Percentiles rank a stretch among this genome's conserved stretches.
Conservation (phyloP, 2,797 vertebrate species). For the Echeneis naucrates region DNA sequence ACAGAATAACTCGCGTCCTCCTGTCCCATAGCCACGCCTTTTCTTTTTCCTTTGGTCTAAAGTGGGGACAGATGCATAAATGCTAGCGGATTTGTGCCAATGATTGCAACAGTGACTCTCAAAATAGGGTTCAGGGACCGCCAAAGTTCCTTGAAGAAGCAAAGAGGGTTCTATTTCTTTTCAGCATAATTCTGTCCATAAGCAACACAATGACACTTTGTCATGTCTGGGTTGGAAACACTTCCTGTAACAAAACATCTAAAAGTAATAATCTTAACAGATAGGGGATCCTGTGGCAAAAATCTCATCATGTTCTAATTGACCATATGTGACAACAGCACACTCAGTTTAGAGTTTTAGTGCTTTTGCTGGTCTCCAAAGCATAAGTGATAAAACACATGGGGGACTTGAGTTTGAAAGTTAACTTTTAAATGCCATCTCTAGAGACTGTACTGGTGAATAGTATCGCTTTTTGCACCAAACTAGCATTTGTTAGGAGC, state of each 20-base stretch:
- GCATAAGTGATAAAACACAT: neutral
- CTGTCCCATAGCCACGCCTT: constrained; percentile 63
- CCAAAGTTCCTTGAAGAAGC: neutral
- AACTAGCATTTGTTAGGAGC: neutral
- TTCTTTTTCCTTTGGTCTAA: constrained; percentile 10
- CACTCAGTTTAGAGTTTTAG: neutral
- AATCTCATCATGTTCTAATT: too few relatives aligned
- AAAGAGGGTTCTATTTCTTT: too few relatives aligned
- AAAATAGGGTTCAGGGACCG: neutral
- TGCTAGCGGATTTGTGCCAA: constrained; percentile 17
- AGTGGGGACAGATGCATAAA: constrained; percentile 17
- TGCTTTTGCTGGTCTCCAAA: neutral
- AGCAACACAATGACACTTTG: too few relatives aligned
- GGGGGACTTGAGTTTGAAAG: neutral
- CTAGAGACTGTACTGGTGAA: neutral
- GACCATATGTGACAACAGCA: neutral
- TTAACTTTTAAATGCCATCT: neutral
- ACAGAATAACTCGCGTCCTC: constrained; percentile 53
- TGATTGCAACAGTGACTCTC: neutral
- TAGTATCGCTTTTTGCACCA: neutral
- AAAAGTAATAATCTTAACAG: too few relatives aligned
- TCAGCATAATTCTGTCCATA: too few relatives aligned
- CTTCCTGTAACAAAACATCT: too few relatives aligned
- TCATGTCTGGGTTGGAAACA: too few relatives aligned
- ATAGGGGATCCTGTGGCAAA: too few relatives aligned